phyloP scores from a whole-genome alignment of 2,113 vertebrate species.

The Tenebrosternarchus preto region DNA sequence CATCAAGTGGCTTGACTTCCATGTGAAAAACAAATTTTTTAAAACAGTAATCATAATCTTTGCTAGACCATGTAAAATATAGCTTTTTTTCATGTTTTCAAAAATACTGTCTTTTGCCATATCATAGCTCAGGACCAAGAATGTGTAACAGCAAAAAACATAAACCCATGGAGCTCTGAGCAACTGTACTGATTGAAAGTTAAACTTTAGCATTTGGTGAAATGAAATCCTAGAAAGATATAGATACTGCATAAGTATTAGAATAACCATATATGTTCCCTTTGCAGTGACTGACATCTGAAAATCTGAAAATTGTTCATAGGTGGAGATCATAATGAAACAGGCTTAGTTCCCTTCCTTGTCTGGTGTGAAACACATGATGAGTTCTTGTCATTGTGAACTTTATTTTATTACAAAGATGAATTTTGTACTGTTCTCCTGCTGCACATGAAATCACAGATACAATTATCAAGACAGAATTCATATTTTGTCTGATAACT shows the following conservation, averaged over 20 bases:
- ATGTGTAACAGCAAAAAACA: no score
- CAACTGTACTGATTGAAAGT: no score
- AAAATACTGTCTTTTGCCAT: no score
- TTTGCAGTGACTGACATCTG: background rate
- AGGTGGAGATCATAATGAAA: background rate
- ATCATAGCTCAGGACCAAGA: no score
- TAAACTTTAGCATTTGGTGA: no score
- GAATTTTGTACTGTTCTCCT: background rate
- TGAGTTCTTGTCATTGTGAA: background rate
- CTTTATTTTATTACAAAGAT: background rate
- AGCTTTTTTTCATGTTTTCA: no score
- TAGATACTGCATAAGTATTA: no score
- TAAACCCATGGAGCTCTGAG: no score
- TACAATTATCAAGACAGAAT: slow-evolving; percentile 2
- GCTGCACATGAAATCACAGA: no score
- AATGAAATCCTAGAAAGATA: no score
- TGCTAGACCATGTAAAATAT: no score
- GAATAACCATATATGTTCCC: background rate
- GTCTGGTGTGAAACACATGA: background rate
- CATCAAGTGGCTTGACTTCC: slow-evolving; percentile 12
- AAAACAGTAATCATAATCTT: no score
- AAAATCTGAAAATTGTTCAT: slow-evolving; percentile 1
- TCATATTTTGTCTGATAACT: background rate
- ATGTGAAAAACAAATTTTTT: background rate
- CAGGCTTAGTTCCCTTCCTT: background rate